Evolutionary conservation across 2,888 invertebrate genomes (phyloP), one percentile per base, ranked within the genome.

Genomic region (Megamerina dolium): DNA sequence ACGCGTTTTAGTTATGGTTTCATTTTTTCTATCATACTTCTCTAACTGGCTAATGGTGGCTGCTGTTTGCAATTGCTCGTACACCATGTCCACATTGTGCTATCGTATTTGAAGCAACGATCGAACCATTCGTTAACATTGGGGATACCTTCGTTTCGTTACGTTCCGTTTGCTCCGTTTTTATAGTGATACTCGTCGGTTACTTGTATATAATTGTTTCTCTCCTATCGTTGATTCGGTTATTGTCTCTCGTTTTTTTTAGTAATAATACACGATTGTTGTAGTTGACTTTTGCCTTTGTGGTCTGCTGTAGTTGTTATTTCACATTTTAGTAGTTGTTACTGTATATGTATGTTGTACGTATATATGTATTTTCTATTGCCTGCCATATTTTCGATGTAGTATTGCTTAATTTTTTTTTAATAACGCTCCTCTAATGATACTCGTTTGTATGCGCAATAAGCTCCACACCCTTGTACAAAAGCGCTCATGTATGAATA

Each of bases 211-310:
- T 30, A 17, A 21, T 38, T 23, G 38, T 20, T 21, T 8, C 14
- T 21, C 20, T 14, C 31, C 8, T 33, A 21, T 19, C 27, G 4
- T 33, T 36, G 21, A 8, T 36, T 9, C 12, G 10, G 36, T 13
- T 21, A 17, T 8, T 35, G 35, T 32, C 12, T n/a, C 23, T 32
- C n/a, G n/a, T n/a, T n/a, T n/a, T n/a, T n/a, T n/a, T n/a, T n/a
- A n/a, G n/a, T n/a, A n/a, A n/a, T n/a, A n/a, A n/a, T n/a, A n/a
- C 16, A 16, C 17, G 32, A 19, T 30, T 29, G 26, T 36, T 36
- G 38, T 36, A 30, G 45, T 41, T 45, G 41, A 45, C 45, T 45
- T 41, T 41, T 43, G 43, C 38, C 43, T 38, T 43, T 34, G 32
- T 36, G 23, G 17, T 39, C 29, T 45, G 14, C 12, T 31, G 31